Evolutionary conservation across 2,113 vertebrate genomes (phyloP), one percentile per base, ranked within the genome.

Genomic region (Chlamydotis undulata): DNA sequence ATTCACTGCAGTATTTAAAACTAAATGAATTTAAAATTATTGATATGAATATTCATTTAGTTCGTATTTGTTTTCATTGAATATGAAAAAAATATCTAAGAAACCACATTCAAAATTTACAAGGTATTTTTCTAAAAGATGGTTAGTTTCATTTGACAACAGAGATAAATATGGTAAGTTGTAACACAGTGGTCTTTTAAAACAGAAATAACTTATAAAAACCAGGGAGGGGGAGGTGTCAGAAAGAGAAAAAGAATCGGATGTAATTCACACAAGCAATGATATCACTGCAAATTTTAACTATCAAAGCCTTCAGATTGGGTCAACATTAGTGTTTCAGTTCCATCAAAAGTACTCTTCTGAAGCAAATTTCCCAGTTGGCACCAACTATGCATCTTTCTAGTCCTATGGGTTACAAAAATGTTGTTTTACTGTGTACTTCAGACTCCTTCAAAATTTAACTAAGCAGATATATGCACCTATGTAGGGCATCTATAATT

Each of bases 221-320:
- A 70, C 3, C 0, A 4, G 4, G 29, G 4, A 8, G 21, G 9
- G 2, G 0, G 33, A 31, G 4, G 2, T 33, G 10, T 45, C 41
- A 75, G 43, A 52, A 84, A 43, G 26, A 65, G 8, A n/a, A 85
- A 43, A 67, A 14, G 3, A 67, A 25, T 5, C 22, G 41, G 5
- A 37, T n/a, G 1, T 21, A 59, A 63, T 76, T 88, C 19, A 68
- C 19, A 55, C 0, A 19, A 50, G 7, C 17, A 85, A 43, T 53
- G 6, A 50, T 22, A 75, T 6, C 8, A 21, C 35, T 50, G 13
- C 11, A 64, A 75, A 73, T 56, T 50, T 64, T 80, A 68, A 14
- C 22, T 76, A 9, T 31, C 5, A 10, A 65, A 28, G 50, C 7
- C 11, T 76, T 80, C 37, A 41, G 12, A 63, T 4, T 31, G 12